These are phyloP conservation scores for Oreocharis arfaki DNA, from an alignment of 2,113 vertebrate genomes.

Conservation along the genomic window DNA sequence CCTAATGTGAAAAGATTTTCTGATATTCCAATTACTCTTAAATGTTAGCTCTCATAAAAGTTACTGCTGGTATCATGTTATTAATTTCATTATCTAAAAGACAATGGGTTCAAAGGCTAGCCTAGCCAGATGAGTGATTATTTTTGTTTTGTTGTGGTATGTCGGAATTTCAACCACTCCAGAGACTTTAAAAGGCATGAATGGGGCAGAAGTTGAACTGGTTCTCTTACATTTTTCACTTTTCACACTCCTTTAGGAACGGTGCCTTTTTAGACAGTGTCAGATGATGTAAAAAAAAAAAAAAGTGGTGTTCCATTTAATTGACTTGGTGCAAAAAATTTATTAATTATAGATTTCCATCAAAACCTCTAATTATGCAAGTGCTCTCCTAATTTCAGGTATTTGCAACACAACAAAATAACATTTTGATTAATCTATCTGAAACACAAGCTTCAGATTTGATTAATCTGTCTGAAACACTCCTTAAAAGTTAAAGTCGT, in stretches of 20 bases:
- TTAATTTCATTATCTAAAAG: neutral
- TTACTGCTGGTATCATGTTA: neutral
- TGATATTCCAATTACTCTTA: neutral
- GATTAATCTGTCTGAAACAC: neutral
- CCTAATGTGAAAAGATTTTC: neutral
- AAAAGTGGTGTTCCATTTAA: neutral
- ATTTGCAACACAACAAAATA: neutral
- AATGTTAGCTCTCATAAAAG: neutral
- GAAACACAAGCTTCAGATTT: neutral
- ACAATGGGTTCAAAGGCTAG: neutral
- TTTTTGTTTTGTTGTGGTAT: neutral
- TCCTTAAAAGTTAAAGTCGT: neutral
- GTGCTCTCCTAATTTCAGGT: neutral
- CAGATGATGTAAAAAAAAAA: neutral
- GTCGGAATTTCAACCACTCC: neutral
- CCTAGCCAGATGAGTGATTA: neutral
- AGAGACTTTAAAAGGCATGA: neutral
- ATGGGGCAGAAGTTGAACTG: neutral
- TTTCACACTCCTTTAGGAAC: neutral
- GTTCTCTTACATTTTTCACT: neutral
- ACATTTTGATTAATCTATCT: neutral
- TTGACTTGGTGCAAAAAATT: neutral
- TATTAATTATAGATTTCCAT: neutral
- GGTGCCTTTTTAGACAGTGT: neutral
- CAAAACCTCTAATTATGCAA: neutral